Evolutionary conservation across 2,113 vertebrate genomes (phyloP).

Genomic region (Sclerurus mexicanus): DNA sequence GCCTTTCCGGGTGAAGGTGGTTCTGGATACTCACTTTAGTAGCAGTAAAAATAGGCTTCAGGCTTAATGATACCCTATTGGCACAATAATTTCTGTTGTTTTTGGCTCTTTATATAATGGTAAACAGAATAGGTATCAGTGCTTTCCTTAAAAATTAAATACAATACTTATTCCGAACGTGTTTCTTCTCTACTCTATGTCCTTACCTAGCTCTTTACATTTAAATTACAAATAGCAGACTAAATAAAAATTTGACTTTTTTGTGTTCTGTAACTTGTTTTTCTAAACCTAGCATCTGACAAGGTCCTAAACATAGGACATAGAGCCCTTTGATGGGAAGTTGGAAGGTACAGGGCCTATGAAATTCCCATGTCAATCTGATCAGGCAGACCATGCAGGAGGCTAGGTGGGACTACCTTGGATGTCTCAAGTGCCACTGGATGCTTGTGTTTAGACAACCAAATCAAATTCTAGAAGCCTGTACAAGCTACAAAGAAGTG

Average conservation of each 20-base stretch:
- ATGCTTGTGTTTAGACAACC: neutral
- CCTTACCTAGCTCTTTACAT: neutral
- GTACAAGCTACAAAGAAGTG: neutral
- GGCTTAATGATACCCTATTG: neutral
- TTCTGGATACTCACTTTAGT: neutral
- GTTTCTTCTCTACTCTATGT: neutral
- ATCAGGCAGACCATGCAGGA: neutral
- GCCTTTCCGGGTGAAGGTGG: neutral
- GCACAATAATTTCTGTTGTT: neutral
- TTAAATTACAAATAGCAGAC: neutral
- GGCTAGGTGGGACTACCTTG: neutral
- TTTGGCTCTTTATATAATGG: neutral
- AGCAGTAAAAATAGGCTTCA: neutral
- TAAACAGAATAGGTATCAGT: neutral
- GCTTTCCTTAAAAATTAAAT: neutral
- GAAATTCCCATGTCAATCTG: neutral
- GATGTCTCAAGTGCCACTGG: neutral
- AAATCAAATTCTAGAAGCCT: neutral
- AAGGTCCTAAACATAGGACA: neutral
- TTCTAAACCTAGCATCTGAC: neutral
- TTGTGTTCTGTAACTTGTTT: neutral
- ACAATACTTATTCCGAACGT: accelerated
- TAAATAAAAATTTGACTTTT: neutral
- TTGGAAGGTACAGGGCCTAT: neutral
- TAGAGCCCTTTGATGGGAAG: neutral